Evolutionary conservation across 2,797 vertebrate species (phyloP), one percentile per base, ranked within the genome.

Genomic region (Champsocephalus gunnari): DNA sequence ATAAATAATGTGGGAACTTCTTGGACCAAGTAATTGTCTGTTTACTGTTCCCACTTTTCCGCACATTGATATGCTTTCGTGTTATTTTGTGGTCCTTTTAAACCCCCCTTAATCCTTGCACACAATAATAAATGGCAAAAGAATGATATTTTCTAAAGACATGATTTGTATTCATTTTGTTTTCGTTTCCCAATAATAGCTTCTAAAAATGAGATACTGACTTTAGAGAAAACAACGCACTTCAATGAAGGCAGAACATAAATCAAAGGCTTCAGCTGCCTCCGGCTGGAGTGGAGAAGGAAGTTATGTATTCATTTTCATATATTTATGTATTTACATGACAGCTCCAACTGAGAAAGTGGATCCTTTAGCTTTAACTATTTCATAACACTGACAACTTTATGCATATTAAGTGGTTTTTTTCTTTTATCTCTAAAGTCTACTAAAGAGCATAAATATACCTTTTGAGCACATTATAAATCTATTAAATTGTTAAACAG

Each of bases 241-340:
- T 62, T 47, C 59, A 56, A 3, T 43, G 34, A 71, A 75, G 19
- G 47, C 47, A 45, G 19, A 13, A 59, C 24, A 13, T 21, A 58
- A 68, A 84, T 80, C 28, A 86, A 79, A 84, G 72, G 49, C 54
- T 51, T 66, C n/a, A 1, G 32, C 47, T 55, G 70, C 69, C 71
- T 75, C 12, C 3, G 3, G 24, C 67, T 60, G 12, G 3, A 43
- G 47, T 7, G 8, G 47, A 75, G 58, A 58, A 17, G 28, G 19
- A 57, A 44, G 28, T 62, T 59, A 73, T 77, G 77, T 69, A 73
- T 81, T 71, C 6, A 43, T 60, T 73, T 63, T 21, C 8, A 58
- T 70, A 71, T 63, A 44, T 77, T 54, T 58, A 57, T 63, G 48
- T 66, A 51, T 68, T 66, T 70, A 50, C 55, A 38, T 70, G 60